Conservation (phyloP, 2,797 vertebrate genomes). For the Spondyliosoma cantharus region DNA sequence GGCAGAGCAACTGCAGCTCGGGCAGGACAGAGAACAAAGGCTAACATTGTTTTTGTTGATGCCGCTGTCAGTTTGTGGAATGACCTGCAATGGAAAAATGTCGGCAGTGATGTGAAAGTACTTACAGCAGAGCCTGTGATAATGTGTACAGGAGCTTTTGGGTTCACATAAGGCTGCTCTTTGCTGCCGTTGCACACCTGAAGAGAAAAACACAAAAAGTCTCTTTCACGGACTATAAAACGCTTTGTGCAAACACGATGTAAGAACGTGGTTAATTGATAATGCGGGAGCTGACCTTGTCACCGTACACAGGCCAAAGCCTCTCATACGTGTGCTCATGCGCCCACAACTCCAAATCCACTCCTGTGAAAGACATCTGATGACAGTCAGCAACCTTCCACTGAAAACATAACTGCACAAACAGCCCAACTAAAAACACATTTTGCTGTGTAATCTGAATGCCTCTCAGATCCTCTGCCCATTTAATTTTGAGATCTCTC, state of each 20-base stretch:
- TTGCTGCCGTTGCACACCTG: slow-evolving; percentile 89
- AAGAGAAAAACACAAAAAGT: slow-evolving; percentile 31
- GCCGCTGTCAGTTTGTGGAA: slow-evolving; percentile 33
- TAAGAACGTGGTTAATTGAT: slow-evolving; percentile 3
- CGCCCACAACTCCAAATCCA: slow-evolving; percentile 92
- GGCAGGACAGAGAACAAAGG: slow-evolving; percentile 47
- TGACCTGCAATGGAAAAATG: slow-evolving; percentile 32
- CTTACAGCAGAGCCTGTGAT: slow-evolving; percentile 93
- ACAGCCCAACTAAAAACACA: slow-evolving; percentile 17
- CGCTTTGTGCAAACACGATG: background rate
- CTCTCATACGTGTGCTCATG: slow-evolving; percentile 93
- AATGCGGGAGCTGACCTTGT: slow-evolving; percentile 81
- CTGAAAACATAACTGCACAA: slow-evolving; percentile 16
- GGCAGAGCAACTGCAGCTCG: slow-evolving; percentile 62
- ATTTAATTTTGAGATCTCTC: slow-evolving; percentile 42
- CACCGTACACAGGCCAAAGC: slow-evolving; percentile 90
- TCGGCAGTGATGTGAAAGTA: slow-evolving; percentile 50
- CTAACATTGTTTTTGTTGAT: slow-evolving; percentile 61
- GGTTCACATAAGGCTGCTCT: slow-evolving; percentile 88
- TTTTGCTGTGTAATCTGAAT: slow-evolving; percentile 3
- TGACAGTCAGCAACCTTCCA: slow-evolving; percentile 1
- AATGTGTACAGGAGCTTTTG: slow-evolving; percentile 89
- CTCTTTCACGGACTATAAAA: slow-evolving; percentile 16
- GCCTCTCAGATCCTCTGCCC: slow-evolving; percentile 44
- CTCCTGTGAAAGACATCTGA: slow-evolving; percentile 80